Percentiles rank a stretch among this genome's conserved stretches.
Evolutionary conservation across 2,113 vertebrate genomes (phyloP).

Genomic region (Psammodynastes pulverulentus): DNA sequence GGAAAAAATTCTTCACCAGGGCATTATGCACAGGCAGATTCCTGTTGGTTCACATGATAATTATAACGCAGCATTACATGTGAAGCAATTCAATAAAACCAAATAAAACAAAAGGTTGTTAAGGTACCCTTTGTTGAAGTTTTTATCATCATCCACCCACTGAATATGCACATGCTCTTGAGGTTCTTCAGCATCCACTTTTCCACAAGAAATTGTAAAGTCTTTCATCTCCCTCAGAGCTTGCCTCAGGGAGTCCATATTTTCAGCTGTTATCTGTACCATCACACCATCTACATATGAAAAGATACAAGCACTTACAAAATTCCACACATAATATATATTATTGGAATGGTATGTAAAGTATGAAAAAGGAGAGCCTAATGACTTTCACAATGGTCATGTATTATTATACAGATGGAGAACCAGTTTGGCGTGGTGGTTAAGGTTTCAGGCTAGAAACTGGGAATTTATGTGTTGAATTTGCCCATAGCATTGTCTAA

Average conservation of each 20-base stretch:
- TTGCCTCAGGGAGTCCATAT: constrained; percentile 92
- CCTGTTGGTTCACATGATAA: neutral
- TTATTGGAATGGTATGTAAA: neutral
- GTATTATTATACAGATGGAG: neutral
- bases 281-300: constrained; percentile 87
- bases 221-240: constrained; percentile 97
- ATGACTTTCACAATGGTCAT: neutral
- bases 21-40: neutral
- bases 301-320: constrained; percentile 28
- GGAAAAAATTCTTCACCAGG: neutral
- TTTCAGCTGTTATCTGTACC: constrained; percentile 98
- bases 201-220: constrained; percentile 91
- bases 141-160: constrained; percentile 96
- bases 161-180: constrained; percentile 91
- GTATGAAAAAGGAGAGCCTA: neutral
- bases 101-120: neutral
- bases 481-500: neutral
- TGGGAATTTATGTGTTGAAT: neutral
- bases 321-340: neutral
- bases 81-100: neutral
- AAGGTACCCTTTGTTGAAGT: constrained; percentile 90
- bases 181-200: constrained; percentile 87
- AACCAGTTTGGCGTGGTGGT: neutral
- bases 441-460: neutral
- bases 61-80: neutral